Conservation (phyloP, 2,888 invertebrate genomes). For the Diloba caeruleocephala region DNA sequence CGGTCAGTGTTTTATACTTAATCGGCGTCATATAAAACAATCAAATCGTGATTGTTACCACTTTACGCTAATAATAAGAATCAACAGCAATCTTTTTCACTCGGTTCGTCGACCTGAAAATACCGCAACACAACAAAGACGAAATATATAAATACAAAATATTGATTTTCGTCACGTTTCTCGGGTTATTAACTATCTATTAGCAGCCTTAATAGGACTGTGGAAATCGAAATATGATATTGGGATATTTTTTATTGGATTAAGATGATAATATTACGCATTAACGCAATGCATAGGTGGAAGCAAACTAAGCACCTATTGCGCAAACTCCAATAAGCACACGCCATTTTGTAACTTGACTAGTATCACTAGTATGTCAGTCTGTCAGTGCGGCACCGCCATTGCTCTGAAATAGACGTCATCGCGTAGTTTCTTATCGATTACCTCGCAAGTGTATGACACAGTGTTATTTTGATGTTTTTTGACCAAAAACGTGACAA, state of each 20-base stretch:
- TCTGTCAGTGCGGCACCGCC: slow-evolving; percentile 76
- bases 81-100: slow-evolving; percentile 23
- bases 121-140: slow-evolving; percentile 49
- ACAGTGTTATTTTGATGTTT: slow-evolving; percentile 79
- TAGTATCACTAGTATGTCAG: slow-evolving; percentile 44
- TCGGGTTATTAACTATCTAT: background rate
- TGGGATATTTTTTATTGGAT: slow-evolving; percentile 16
- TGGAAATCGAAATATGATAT: slow-evolving; percentile 9
- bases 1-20: background rate
- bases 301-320: slow-evolving; percentile 58
- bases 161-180: slow-evolving; percentile 48
- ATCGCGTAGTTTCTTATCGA: slow-evolving; percentile 68
- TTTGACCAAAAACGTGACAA: slow-evolving; percentile 69
- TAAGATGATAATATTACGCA: slow-evolving; percentile 21
- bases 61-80: background rate
- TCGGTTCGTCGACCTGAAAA: slow-evolving; percentile 48
- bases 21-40: background rate
- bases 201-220: background rate
- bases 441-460: slow-evolving; percentile 57
- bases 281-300: slow-evolving; percentile 18
- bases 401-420: slow-evolving; percentile 57
- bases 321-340: slow-evolving; percentile 72
- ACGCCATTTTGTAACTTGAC: slow-evolving; percentile 71
- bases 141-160: slow-evolving; percentile 47
- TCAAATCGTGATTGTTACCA: background rate